phyloP scores from a whole-genome alignment of 2,888 invertebrate species.

The Cryptocheilus praepositus region DNA sequence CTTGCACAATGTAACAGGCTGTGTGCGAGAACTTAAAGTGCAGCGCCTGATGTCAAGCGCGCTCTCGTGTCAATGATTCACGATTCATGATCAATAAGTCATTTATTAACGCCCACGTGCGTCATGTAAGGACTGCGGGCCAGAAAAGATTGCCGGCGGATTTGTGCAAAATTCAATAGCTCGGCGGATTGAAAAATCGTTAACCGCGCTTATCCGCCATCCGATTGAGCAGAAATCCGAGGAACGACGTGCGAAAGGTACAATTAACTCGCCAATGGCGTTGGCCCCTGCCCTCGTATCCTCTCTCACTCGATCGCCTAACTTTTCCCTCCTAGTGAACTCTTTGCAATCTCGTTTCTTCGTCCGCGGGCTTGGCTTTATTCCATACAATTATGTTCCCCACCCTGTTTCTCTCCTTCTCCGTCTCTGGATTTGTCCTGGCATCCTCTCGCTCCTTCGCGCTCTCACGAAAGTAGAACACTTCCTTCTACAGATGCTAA shows the following conservation, averaged over 20 bases:
- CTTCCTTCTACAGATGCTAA: conserved; percentile 67
- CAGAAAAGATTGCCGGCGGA: no score
- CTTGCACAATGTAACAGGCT: conserved; percentile 48
- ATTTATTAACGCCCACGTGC: background rate
- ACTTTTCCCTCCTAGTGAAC: background rate
- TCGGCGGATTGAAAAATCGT: no score
- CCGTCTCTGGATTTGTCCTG: background rate
- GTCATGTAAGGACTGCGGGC: background rate
- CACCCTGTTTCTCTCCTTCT: conserved; percentile 37
- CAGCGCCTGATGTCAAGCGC: background rate
- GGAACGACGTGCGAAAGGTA: conserved; percentile 2
- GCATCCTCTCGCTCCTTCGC: conserved; percentile 31
- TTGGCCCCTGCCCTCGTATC: conserved; percentile 15
- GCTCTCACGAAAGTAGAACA: conserved; percentile 63
- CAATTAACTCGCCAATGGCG: conserved; percentile 33
- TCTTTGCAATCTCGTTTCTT: conserved; percentile 11
- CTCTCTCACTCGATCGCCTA: conserved; percentile 5
- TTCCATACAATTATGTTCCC: conserved; percentile 34
- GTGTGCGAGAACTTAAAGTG: conserved; percentile 1
- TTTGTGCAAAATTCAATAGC: no score
- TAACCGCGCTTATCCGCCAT: no score
- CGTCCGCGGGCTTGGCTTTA: conserved; percentile 27
- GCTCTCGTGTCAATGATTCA: background rate
- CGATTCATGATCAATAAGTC: background rate
- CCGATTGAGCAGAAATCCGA: no score